Evolutionary conservation across 2,113 vertebrate species (phyloP), one percentile per base, ranked within the genome.

Genomic region (Hyperopisus bebe): DNA sequence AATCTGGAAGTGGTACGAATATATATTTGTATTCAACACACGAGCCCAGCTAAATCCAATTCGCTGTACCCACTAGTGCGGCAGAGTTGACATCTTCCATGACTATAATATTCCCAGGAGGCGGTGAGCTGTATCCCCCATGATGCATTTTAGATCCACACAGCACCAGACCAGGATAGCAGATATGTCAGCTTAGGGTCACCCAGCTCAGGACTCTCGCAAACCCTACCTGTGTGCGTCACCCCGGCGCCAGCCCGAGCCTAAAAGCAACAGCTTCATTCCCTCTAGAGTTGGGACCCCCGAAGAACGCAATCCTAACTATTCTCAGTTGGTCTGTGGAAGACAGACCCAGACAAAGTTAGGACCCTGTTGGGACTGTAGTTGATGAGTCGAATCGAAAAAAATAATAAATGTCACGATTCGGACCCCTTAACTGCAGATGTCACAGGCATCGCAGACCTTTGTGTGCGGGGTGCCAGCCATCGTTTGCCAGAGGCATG

Each of bases 1-100:
- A 6, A 80, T 80, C 19, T 80, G 31, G 39, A 80, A 80, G 35
- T 80, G 74, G 74, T 42, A 80, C 0, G 35, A 80, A 80, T 80
- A 80, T 80, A 80, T 84, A 84, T 84, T 84, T 84, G 39, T 84
- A 84, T 84, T 44, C 82, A n/a, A 47, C 44, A 46, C 82, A 84
- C 42, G 24, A 84, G 21, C 44, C 82, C 24, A 47, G 82, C 19
- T 47, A 84, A 84, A 84, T 47, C 82, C 82, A 84, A 84, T 84
- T 84, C 42, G 82, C 82, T 46, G 8, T 47, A 84, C 42, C 82
- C 82, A 84, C 44, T 46, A 84, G 82, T 84, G 82, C 82, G 9
- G 44, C 42, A 10, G 80, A 84, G 42, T 10, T 84, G 82, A 84
- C 82, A 84, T 47, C 82, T 84, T 84, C 82, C 82, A 84, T 84